Conservation (phyloP, 2,888 invertebrate species). For the Saturnia pavonia region DNA sequence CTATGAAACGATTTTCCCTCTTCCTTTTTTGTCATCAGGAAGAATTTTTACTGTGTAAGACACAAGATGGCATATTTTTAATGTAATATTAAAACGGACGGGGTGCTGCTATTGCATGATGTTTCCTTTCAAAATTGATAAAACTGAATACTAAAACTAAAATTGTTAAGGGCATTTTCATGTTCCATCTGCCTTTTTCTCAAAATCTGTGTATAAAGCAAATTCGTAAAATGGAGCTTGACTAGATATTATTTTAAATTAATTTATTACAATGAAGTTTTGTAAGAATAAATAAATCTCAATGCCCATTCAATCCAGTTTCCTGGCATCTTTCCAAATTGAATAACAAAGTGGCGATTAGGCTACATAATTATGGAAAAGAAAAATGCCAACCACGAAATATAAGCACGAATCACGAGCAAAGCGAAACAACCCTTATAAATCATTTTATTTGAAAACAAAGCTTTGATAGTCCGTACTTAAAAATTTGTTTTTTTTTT, state of each 20-base stretch:
- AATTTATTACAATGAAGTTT: neutral
- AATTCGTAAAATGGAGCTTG: neutral
- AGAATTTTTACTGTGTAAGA: too few relatives aligned
- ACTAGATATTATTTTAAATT: constrained; percentile 8
- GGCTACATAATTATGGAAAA: constrained; percentile 37
- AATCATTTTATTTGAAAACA: neutral
- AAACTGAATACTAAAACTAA: too few relatives aligned
- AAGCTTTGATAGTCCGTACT: neutral
- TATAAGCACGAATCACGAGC: constrained; percentile 1
- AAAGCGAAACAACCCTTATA: neutral
- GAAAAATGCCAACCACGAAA: constrained; percentile 14
- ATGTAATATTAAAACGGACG: too few relatives aligned
- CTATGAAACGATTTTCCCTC: too few relatives aligned
- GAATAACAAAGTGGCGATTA: constrained; percentile 70
- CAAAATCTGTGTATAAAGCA: too few relatives aligned
- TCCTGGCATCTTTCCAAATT: constrained; percentile 63
- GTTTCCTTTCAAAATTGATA: too few relatives aligned
- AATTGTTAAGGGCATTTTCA: too few relatives aligned
- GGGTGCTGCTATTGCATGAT: too few relatives aligned
- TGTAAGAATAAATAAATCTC: constrained; percentile 32
- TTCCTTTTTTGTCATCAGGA: too few relatives aligned
- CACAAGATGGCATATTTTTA: too few relatives aligned
- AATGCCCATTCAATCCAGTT: constrained; percentile 34
- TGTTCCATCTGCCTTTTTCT: too few relatives aligned
- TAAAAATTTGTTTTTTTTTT: too few relatives aligned